A percentile compares a stretch with the other conserved stretches of the same genome.
phyloP scores from a whole-genome alignment of 53 echinoderm and acorn worm species.

The Pentamera pediparva region DNA sequence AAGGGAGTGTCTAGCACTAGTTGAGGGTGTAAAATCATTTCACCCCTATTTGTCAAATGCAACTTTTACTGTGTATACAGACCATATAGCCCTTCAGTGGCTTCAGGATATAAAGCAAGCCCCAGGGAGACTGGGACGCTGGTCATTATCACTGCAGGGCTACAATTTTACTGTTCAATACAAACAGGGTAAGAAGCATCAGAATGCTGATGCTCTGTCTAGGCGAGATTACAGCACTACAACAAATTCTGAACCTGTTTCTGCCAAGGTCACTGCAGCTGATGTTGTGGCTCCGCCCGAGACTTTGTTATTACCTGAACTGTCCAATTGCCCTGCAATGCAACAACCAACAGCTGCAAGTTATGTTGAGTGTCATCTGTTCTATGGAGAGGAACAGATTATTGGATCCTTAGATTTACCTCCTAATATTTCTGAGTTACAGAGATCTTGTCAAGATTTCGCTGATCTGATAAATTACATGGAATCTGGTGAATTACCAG shows the following conservation, averaged over 20 bases:
- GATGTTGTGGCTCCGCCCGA: no score
- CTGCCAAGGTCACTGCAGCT: no score
- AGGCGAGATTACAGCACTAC: not conserved
- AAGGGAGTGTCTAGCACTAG: constrained; percentile 7
- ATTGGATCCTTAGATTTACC: constrained; percentile 10
- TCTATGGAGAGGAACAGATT: no score
- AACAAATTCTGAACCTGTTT: no score
- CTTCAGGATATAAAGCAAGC: constrained; percentile 9
- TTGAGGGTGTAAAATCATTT: constrained; percentile 23
- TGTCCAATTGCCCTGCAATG: no score
- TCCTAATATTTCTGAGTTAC: constrained; percentile 3
- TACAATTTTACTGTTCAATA: constrained; percentile 27
- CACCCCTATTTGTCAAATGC: constrained; percentile 1
- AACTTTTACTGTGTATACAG: constrained; percentile 29
- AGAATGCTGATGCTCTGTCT: constrained; percentile 17
- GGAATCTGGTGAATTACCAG: constrained; percentile 26
- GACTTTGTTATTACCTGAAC: no score
- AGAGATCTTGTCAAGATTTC: constrained; percentile 24
- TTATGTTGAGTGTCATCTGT: no score
- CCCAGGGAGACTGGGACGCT: constrained; percentile 34
- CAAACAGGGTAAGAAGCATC: constrained; percentile 20
- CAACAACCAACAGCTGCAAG: no score
- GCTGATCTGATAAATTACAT: constrained; percentile 9
- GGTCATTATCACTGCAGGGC: constrained; percentile 32
- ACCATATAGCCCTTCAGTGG: constrained; percentile 33